Evolutionary conservation across 2,113 vertebrate genomes (phyloP).

Genomic region (Leiothrix lutea): DNA sequence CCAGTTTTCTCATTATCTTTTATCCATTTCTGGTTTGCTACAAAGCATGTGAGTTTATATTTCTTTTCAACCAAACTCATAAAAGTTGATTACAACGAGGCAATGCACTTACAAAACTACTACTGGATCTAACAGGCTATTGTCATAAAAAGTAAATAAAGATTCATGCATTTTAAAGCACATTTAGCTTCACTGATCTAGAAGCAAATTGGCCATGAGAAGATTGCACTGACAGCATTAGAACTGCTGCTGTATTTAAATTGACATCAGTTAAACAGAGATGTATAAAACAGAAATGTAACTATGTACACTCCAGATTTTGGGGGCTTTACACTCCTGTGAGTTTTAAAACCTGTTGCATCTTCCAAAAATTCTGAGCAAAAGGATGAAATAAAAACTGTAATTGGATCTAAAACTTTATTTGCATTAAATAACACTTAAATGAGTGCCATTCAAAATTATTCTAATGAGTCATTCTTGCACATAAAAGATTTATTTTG

Average conservation of each 20-base stretch:
- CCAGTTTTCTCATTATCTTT: background rate
- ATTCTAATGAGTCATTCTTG: background rate
- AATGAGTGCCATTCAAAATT: background rate
- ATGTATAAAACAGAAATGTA: background rate
- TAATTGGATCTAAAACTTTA: background rate
- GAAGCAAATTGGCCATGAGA: constrained; percentile 24
- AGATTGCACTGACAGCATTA: background rate
- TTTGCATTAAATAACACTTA: background rate
- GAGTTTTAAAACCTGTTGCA: background rate
- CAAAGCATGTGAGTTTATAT: background rate
- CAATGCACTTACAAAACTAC: background rate
- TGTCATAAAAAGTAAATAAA: constrained; percentile 28
- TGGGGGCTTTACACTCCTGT: background rate
- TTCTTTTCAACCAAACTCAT: background rate
- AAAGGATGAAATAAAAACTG: background rate
- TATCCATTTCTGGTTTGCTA: background rate
- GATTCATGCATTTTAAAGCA: constrained; percentile 24
- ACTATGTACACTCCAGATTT: background rate
- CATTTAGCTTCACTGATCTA: constrained; percentile 26
- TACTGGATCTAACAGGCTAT: background rate
- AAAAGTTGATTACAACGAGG: background rate
- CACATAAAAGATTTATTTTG: background rate
- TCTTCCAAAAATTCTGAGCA: background rate
- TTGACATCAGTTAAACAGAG: background rate
- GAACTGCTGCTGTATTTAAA: constrained; percentile 2